Evolutionary conservation across 2,797 vertebrate species (phyloP).

Genomic region (Rhadinocentrus ornatus): DNA sequence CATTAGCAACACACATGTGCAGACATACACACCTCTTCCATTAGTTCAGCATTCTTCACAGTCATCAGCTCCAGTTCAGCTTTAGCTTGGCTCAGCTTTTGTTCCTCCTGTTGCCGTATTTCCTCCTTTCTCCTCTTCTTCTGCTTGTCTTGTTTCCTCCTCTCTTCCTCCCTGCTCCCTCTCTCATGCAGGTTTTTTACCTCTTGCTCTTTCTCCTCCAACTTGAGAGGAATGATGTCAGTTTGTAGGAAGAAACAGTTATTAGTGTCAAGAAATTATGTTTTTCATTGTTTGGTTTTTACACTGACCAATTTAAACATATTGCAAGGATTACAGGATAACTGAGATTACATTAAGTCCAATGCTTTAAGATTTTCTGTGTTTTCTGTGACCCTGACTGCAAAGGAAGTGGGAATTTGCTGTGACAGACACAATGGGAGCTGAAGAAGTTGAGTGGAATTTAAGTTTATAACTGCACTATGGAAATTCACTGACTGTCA

Average conservation of each 20-base stretch:
- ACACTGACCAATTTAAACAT: constrained; percentile 3
- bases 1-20: constrained; percentile 1
- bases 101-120: constrained; percentile 75
- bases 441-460: constrained; percentile 8
- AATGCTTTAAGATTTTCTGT: constrained; percentile 1
- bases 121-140: constrained; percentile 71
- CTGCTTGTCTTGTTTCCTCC: constrained; percentile 72
- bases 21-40: constrained; percentile 80
- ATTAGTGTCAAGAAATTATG: neutral
- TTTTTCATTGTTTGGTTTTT: neutral
- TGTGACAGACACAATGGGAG: constrained; percentile 27
- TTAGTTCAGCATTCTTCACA: constrained; percentile 77
- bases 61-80: constrained; percentile 79
- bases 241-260: neutral
- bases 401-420: constrained; percentile 30
- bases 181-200: constrained; percentile 79
- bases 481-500: constrained; percentile 8
- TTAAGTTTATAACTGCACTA: constrained; percentile 15
- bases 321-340: neutral
- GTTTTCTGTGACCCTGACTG: constrained; percentile 22
- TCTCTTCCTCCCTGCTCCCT: constrained; percentile 70
- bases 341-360: neutral
- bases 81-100: constrained; percentile 80
- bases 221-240: constrained; percentile 56
- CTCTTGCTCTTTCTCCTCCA: constrained; percentile 79